Base-by-base conservation (phyloP, 2,888 invertebrate genomes). In the Ectobius pallidus region DNA sequence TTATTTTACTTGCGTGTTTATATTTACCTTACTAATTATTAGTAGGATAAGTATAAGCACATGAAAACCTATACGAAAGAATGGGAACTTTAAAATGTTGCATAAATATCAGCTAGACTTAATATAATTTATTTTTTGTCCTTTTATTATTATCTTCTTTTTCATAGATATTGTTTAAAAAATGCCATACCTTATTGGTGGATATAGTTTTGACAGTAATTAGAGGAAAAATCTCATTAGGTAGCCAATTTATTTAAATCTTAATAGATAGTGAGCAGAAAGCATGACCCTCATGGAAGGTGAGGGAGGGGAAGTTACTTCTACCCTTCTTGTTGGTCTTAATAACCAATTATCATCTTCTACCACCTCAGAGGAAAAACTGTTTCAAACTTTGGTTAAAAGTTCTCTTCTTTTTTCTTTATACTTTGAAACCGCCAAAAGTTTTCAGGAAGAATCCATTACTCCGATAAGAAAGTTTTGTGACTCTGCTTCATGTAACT, bases 391-490 rank as follows among this genome's bases (percentile, higher is more conserved):
- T 58, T 58, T 30, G n/a, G n/a, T 30, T 58, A 58, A 30, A 52
- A 58, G 34, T 34, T 14, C 30, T 58, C n/a, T 30, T 30, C 18
- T 52, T 9, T 52, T 52, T 6, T n/a, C 11, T 52, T 52, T 11
- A 14, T 14, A 14, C 46, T 46, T 46, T n/a, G 9, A 14, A 30
- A 30, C 0, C 3, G 30, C 58, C 32, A 30, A 16, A 58, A 58
- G 1, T 58, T 58, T 1, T 1, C 30, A n/a, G 1, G 32, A 58
- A 58, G 58, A 58, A 58, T 30, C 30, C 30, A 58, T 58, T 58
- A 30, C 55, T 58, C n/a, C 58, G 58, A 58, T 58, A 58, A 58
- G 32, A 58, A 58, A 58, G 30, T 58, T 58, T 58, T 58, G 32
- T n/a, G 16, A 25, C 16, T 30, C 32, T 30, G 1, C 1, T 32